A percentile compares a stretch with the other conserved stretches of the same genome.
Evolutionary conservation across 2,113 vertebrate genomes (phyloP).

Genomic region (Larimichthys crocea): DNA sequence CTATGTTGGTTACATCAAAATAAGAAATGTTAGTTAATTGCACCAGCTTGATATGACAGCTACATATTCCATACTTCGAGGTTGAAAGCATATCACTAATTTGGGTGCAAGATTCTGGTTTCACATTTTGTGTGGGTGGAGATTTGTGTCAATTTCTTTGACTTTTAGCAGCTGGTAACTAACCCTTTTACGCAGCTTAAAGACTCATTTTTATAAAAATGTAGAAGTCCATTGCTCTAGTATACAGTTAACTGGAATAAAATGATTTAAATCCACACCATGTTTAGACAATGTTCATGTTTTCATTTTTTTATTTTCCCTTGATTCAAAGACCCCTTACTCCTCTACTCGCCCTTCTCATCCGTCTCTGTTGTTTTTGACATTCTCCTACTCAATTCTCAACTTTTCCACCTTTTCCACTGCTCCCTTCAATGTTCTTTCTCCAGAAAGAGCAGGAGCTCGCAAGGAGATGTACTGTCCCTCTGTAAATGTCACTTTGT

Average conservation of each 20-base stretch:
- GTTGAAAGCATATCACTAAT: not conserved
- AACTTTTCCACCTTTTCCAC: conserved; percentile 41
- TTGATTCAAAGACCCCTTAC: conserved; percentile 16
- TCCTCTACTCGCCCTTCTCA: not conserved
- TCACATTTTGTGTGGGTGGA: conserved; percentile 11
- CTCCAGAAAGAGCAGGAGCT: conserved; percentile 51
- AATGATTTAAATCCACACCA: conserved; percentile 5
- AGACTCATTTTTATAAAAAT: conserved; percentile 1
- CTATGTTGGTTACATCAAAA: conserved; percentile 31
- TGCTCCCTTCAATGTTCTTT: conserved; percentile 41
- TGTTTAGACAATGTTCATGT: not conserved
- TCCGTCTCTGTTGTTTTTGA: conserved; percentile 10
- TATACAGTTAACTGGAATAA: not conserved
- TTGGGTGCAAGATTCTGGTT: conserved; percentile 19
- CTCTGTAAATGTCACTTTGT: conserved; percentile 78
- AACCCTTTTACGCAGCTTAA: not conserved
- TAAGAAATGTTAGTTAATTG: conserved; percentile 6
- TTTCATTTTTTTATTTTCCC: not conserved
- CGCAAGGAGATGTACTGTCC: conserved; percentile 57
- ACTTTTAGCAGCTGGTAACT: conserved; percentile 11
- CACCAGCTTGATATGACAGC: conserved; percentile 21
- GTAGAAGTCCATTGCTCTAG: not conserved
- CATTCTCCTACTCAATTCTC: conserved; percentile 27
- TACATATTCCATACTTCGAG: conserved; percentile 21
- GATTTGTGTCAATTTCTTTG: conserved; percentile 25